Base-by-base conservation (phyloP, 2,888 invertebrate genomes). In the Alsophila aescularia region DNA sequence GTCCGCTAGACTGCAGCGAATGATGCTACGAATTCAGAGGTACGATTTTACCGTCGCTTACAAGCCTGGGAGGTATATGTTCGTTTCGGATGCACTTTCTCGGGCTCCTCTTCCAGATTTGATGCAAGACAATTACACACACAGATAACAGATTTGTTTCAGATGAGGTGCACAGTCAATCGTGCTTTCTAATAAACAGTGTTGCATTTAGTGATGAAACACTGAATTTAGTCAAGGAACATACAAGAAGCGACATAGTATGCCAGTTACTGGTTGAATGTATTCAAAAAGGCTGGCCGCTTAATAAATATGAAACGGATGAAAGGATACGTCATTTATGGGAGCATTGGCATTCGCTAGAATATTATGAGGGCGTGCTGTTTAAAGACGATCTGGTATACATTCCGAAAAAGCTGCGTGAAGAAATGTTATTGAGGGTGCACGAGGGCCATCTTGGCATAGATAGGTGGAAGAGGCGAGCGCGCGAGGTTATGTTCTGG, bases 401-500 rank as follows among this genome's bases (percentile, higher is more conserved):
- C 10, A 69, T 73, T 48, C 73, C 72, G 0, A 9, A 15, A 6
- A 3, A 8, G 0, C 24, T 72, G 29, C 48, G 67, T 2, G 13
- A n/a, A 2, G 50, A 65, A 1, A 73, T 73, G 69, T 24, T 18
- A 18, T 4, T 18, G 3, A 18, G 18, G 18, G 18, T 72, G 3
- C 75, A 73, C 24, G 70, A 7, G n/a, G 70, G 72, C 35, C 18
- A 18, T 5, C 5, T 18, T 2, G 18, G 18, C 5, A 18, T 18
- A 4, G 18, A 18, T 18, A 18, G 65, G 0, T 69, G 69, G 32
- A 69, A 72, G 50, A 34, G 68, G 2, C 65, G 68, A 5, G 72
- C 70, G 31, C 61, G 69, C 0, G 63, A 73, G 0, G 68, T 72
- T 0, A 63, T 74, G 63, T 76, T 61, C 37, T 74, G 73, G 72